These are phyloP conservation scores for Quadriops clusia DNA, from an alignment of 2,888 invertebrate genomes.

Conservation along the genomic window DNA sequence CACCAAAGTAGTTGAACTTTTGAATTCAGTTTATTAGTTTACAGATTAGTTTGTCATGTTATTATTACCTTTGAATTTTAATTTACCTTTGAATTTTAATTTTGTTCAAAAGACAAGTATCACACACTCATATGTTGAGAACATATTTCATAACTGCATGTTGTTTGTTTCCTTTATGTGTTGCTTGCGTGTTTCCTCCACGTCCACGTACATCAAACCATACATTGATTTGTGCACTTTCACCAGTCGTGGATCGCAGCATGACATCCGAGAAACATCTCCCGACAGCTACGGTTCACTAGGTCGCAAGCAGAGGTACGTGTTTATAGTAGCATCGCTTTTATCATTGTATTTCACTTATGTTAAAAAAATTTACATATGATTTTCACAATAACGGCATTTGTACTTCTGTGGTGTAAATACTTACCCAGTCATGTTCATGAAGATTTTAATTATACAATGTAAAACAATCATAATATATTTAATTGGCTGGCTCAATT, in stretches of 20 bases:
- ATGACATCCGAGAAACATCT: conserved; percentile 62
- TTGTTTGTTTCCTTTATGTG: conserved; percentile 14
- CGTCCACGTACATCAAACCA: conserved; percentile 19
- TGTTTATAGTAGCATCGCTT: no score
- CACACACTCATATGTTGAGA: conserved; percentile 2
- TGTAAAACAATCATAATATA: no score
- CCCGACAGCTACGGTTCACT: conserved; percentile 58
- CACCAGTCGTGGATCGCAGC: conserved; percentile 59
- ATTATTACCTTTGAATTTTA: conserved; percentile 7
- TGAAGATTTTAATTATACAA: no score
- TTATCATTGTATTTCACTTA: no score
- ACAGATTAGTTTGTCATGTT: not conserved
- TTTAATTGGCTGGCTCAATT: no score
- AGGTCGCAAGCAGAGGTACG: conserved; percentile 67
- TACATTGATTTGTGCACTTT: conserved; percentile 27
- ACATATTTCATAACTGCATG: conserved; percentile 3
- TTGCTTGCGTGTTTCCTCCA: conserved; percentile 23
- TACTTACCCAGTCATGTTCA: no score
- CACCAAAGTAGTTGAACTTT: conserved; percentile 1
- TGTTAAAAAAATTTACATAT: no score
- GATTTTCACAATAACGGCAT: no score
- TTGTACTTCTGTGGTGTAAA: no score
- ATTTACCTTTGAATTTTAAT: conserved; percentile 1
- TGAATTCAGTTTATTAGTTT: conserved; percentile 1
- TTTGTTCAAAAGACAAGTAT: conserved; percentile 1